Evolutionary conservation across 2,888 invertebrate species (phyloP).

Genomic region (Dorcus parallelipipedus): DNA sequence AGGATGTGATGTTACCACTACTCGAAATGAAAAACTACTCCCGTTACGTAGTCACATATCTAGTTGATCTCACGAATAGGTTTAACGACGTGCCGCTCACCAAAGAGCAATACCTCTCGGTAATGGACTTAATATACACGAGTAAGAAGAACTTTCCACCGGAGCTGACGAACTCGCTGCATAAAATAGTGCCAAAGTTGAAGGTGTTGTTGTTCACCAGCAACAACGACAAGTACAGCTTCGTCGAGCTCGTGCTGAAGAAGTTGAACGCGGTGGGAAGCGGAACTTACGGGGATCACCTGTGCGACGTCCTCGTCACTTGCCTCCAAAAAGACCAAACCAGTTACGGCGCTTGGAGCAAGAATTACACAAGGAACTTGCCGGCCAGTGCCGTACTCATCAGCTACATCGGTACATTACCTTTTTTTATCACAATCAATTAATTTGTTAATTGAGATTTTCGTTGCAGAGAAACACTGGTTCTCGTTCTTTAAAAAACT

Average conservation of each 20-base stretch:
- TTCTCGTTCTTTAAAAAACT: constrained; percentile 38
- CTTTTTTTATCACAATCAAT: background rate
- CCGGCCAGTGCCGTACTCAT: constrained; percentile 65
- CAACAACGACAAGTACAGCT: constrained; percentile 46
- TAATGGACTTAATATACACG: constrained; percentile 59
- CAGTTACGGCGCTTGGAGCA: constrained; percentile 66
- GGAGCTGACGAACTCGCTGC: constrained; percentile 56
- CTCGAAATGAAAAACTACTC: constrained; percentile 69
- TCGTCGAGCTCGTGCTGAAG: constrained; percentile 63
- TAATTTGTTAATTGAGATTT: constrained; percentile 30
- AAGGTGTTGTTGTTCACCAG: constrained; percentile 37
- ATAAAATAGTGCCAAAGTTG: constrained; percentile 47
- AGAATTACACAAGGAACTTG: constrained; percentile 63
- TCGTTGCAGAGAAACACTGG: constrained; percentile 34
- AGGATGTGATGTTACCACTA: constrained; percentile 70
- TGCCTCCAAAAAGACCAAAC: constrained; percentile 62
- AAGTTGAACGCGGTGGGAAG: constrained; percentile 57
- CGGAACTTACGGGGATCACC: constrained; percentile 53
- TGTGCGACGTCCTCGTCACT: constrained; percentile 58
- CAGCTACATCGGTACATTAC: constrained; percentile 51
- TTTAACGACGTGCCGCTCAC: constrained; percentile 29
- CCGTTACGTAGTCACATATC: constrained; percentile 61
- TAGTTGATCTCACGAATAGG: constrained; percentile 50
- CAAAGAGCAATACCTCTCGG: constrained; percentile 57
- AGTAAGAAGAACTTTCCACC: constrained; percentile 56